Base-by-base conservation (phyloP, 2,888 invertebrate species). In the Meliscaeva auricollis region DNA sequence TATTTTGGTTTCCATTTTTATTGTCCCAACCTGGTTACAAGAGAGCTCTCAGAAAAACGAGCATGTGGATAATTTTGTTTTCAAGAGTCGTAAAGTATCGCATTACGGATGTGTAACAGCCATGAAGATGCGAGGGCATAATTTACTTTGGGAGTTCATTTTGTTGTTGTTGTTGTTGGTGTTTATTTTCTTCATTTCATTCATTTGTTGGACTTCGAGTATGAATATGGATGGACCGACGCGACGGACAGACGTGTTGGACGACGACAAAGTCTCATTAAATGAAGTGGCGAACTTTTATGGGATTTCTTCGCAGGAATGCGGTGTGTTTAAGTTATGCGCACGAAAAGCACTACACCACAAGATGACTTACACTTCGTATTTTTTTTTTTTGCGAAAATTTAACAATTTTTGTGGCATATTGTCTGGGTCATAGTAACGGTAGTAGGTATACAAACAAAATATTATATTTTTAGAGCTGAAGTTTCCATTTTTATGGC, bases 41-140 rank as follows among this genome's bases (percentile, higher is more conserved):
- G 79, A 58, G 60, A 58, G 52, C 46, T 66, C 66, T 35, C 35
- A 46, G 38, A 41, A 56, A 77, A 48, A 46, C 17, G 8, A 8
- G 8, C 17, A 8, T 46, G 8, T 46, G 8, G 54, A 80, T 80
- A 73, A 68, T 58, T 35, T 56, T n/a, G n/a, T 56, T 35, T 32
- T 54, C 30, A 64, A 81, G 35, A 85, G 85, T 85, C 85, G 76
- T 85, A 81, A 85, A 85, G 85, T 85, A 85, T 85, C 85, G 85
- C 85, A 85, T 85, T 85, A 85, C 85, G 85, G 85, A 85, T 85
- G 85, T 85, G 81, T 85, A 85, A 85, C 85, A 85, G 77, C 76
- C 22, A 73, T 81, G 81, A 85, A 85, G 81, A 85, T 85, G 81
- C 85, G 85, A 77, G 44, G 75, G 85, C 85, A 85, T 85, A 85